These are phyloP conservation scores for Prorops nasuta DNA, from an alignment of 1,140 invertebrate genomes.

Conservation along the genomic window DNA sequence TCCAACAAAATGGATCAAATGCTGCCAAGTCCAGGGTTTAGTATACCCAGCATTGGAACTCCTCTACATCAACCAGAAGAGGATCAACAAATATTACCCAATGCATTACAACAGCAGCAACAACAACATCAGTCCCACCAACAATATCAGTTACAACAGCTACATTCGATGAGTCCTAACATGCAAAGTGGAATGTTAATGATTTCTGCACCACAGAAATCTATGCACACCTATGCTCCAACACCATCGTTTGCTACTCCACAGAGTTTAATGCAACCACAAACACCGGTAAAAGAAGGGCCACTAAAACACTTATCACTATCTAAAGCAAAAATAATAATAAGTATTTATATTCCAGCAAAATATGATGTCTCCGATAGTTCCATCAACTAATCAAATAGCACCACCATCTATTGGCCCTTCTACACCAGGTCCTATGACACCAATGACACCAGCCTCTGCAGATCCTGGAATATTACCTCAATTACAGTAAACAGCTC, in stretches of 20 bases:
- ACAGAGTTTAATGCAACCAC: constrained; percentile 77
- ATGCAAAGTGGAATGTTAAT: constrained; percentile 55
- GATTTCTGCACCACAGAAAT: constrained; percentile 64
- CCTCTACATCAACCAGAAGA: constrained; percentile 89
- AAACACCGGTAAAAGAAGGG: constrained; percentile 71
- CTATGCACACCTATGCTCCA: constrained; percentile 70
- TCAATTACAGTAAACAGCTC: constrained; percentile 80
- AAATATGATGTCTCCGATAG: constrained; percentile 82
- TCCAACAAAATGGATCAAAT: constrained; percentile 79
- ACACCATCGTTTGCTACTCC: constrained; percentile 68
- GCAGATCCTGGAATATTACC: constrained; percentile 92
- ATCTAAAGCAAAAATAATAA: constrained; percentile 82
- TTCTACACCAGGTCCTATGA: constrained; percentile 79
- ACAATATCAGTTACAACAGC: constrained; percentile 29
- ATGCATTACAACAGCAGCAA: constrained; percentile 76
- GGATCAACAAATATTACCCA: constrained; percentile 81
- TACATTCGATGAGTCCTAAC: constrained; percentile 47
- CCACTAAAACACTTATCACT: constrained; percentile 43
- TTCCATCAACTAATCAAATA: constrained; percentile 62
- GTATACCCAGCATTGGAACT: constrained; percentile 86
- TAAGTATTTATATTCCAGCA: constrained; percentile 71
- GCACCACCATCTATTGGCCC: constrained; percentile 66
- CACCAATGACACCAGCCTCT: constrained; percentile 91
- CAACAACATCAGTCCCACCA: constrained; percentile 53
- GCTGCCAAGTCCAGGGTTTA: constrained; percentile 84